A percentile compares a stretch with the other conserved stretches of the same genome.
Conservation (phyloP, 2,113 vertebrate species). For the Rhinolophus ferrumequinum region DNA sequence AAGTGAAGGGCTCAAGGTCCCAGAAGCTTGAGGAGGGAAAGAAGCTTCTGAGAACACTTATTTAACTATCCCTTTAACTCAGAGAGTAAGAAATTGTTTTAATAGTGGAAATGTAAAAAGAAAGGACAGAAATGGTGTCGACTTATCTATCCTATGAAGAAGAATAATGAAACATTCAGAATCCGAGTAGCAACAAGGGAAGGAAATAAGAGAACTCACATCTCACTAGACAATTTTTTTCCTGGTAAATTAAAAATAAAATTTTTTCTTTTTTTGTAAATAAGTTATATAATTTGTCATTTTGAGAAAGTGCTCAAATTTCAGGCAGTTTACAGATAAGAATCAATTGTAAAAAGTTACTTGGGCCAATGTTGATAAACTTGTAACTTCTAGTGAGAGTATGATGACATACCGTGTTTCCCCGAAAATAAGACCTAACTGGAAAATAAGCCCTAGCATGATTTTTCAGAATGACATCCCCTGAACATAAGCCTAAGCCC, state of each 20-base stretch:
- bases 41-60: neutral
- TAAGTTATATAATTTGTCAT: neutral
- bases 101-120: neutral
- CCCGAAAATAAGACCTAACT: too few species aligned
- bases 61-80: neutral
- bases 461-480: too few species aligned
- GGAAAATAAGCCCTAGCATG: too few species aligned
- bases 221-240: neutral
- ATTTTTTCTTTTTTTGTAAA: neutral
- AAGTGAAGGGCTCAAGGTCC: neutral
- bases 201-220: neutral
- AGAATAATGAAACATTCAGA: neutral
- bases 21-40: neutral
- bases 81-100: neutral
- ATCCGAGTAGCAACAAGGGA: neutral
- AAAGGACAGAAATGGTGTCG: neutral
- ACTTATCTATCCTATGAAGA: neutral
- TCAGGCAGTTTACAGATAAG: neutral
- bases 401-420: neutral
- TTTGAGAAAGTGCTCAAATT: constrained; percentile 11
- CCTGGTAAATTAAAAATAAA: neutral
- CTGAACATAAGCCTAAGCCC: too few species aligned
- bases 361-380: neutral
- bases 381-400: neutral
- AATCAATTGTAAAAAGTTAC: neutral